A percentile compares a stretch with the other conserved stretches of the same genome.
Conservation (phyloP, 2,797 vertebrate genomes). For the Anguilla marmorata region DNA sequence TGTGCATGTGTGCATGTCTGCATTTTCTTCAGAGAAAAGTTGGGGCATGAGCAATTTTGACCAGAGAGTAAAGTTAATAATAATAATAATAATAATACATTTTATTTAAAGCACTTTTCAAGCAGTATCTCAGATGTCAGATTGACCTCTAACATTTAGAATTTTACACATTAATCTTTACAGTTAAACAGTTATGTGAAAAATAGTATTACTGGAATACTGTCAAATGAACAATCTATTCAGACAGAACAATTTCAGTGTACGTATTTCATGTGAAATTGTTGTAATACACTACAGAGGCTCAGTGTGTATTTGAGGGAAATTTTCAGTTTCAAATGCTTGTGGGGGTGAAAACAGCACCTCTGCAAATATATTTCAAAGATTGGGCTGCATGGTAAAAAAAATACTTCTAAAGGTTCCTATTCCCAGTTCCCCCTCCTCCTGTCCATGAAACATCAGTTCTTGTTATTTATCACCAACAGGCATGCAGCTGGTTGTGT, state of each 20-base stretch:
- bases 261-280: neutral
- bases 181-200: constrained; percentile 4
- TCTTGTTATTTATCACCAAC: constrained; percentile 15
- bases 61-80: too few relatives aligned
- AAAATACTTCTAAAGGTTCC: neutral
- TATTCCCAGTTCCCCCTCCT: constrained; percentile 8
- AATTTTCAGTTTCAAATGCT: neutral
- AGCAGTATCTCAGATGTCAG: too few relatives aligned
- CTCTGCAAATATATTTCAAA: neutral
- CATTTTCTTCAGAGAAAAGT: too few relatives aligned
- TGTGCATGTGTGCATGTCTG: too few relatives aligned
- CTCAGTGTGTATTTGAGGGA: neutral
- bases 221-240: neutral
- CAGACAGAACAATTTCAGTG: neutral
- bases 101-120: too few relatives aligned
- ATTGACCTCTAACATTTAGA: neutral
- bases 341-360: neutral
- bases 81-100: too few relatives aligned
- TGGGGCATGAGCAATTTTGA: too few relatives aligned
- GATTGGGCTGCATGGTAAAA: neutral
- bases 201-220: neutral
- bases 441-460: neutral
- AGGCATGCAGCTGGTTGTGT: neutral
- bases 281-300: neutral
- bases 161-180: neutral